A percentile compares a stretch with the other conserved stretches of the same genome.
Evolutionary conservation across 2,797 vertebrate species (phyloP).

Genomic region (Australoheros facetus): DNA sequence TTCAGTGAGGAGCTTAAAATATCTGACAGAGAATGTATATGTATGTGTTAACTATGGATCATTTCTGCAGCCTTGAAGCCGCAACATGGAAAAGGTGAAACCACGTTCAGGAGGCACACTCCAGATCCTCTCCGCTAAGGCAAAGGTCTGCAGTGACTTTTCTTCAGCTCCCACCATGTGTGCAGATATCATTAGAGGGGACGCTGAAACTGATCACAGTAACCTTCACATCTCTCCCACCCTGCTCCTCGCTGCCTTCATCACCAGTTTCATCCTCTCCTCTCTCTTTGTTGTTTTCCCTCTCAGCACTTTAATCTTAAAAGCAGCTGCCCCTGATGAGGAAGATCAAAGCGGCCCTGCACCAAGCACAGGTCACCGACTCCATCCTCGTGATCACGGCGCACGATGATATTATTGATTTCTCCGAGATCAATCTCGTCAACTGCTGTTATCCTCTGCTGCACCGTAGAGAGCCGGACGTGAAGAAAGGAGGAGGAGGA

Average conservation of each 20-base stretch:
- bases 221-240: constrained; percentile 57
- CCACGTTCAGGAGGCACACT: not conserved
- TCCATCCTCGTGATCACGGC: constrained; percentile 57
- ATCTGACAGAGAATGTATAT: not conserved
- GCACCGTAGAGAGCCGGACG: constrained; percentile 41
- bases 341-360: constrained; percentile 68
- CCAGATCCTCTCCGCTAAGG: not conserved
- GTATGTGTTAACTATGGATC: not conserved
- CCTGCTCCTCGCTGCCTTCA: constrained; percentile 21
- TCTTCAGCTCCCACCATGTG: constrained; percentile 1
- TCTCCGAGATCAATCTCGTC: constrained; percentile 60
- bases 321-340: constrained; percentile 66
- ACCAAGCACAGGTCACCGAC: constrained; percentile 64
- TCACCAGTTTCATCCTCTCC: constrained; percentile 29
- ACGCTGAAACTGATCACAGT: constrained; percentile 30
- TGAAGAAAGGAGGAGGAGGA: constrained; percentile 37
- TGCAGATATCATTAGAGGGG: constrained; percentile 25
- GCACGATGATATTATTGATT: constrained; percentile 68
- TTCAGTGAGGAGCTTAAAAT: not conserved
- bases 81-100: not conserved
- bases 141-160: constrained; percentile 14
- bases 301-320: constrained; percentile 70
- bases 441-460: constrained; percentile 43
- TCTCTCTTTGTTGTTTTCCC: constrained; percentile 48
- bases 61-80: too few species aligned